Percentiles rank a stretch among this genome's conserved stretches.
phyloP scores from a whole-genome alignment of 2,888 invertebrate species.

The Malacosoma neustria region DNA sequence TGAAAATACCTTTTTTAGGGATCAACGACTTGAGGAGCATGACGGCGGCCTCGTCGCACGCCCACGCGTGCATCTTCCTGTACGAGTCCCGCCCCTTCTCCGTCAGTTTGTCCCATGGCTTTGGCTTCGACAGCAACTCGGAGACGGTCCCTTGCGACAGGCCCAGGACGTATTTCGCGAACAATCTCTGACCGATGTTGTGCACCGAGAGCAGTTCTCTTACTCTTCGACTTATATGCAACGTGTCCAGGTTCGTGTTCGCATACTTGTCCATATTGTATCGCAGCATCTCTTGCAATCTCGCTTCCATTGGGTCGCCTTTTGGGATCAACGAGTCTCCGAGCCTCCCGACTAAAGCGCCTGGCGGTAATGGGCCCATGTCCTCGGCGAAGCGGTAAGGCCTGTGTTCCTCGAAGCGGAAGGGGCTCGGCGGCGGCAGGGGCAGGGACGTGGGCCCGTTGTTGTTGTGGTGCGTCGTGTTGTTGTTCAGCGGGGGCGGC shows the following conservation, averaged over 20 bases:
- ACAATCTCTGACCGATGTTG: slow-evolving; percentile 98
- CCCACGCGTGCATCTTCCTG: slow-evolving; percentile 99
- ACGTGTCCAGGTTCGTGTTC: slow-evolving; percentile 94
- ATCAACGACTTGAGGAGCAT: slow-evolving; percentile 97
- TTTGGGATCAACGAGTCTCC: slow-evolving; percentile 95
- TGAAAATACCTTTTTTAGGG: slow-evolving; percentile 92
- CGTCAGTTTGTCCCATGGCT: slow-evolving; percentile 99
- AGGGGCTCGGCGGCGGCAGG: slow-evolving; percentile 76
- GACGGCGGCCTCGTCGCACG: slow-evolving; percentile 97
- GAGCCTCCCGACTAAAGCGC: slow-evolving; percentile 87
- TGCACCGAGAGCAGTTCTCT: slow-evolving; percentile 95
- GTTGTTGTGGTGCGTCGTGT: slow-evolving; percentile 72
- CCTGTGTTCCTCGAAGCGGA: slow-evolving; percentile 87
- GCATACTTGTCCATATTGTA: slow-evolving; percentile 98
- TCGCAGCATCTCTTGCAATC: slow-evolving; percentile 93
- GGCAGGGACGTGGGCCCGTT: slow-evolving; percentile 64
- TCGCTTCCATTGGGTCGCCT: slow-evolving; percentile 94
- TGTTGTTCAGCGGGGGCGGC: slow-evolving; percentile 71
- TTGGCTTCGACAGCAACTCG: slow-evolving; percentile 97
- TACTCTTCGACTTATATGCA: slow-evolving; percentile 94
- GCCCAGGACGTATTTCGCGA: slow-evolving; percentile 98
- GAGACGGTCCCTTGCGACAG: slow-evolving; percentile 98
- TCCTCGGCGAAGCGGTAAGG: slow-evolving; percentile 90
- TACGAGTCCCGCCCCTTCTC: slow-evolving; percentile 99
- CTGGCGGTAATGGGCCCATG: slow-evolving; percentile 82